A percentile compares a stretch with the other conserved stretches of the same genome.
Evolutionary conservation across 2,888 invertebrate genomes (phyloP).

Genomic region (Drosophila anceps): DNA sequence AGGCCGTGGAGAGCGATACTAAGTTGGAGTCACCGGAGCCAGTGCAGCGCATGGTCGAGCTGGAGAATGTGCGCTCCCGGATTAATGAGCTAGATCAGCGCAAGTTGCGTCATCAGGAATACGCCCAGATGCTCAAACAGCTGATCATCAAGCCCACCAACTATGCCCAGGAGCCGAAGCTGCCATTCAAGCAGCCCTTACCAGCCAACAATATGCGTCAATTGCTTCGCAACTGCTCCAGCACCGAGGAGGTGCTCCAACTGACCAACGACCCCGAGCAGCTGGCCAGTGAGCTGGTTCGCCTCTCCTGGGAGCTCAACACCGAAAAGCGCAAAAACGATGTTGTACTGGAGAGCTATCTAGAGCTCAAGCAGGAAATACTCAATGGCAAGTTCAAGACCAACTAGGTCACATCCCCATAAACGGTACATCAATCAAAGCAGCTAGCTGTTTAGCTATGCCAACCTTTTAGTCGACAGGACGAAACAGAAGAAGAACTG

Average conservation of each 20-base stretch:
- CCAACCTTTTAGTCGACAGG: not conserved
- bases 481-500: no score
- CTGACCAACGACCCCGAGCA: slow-evolving; percentile 17
- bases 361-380: slow-evolving; percentile 31
- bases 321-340: slow-evolving; percentile 29
- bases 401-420: not conserved
- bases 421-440: no score
- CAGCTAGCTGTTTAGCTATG: not conserved
- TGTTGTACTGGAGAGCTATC: slow-evolving; percentile 17
- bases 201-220: slow-evolving; percentile 3
- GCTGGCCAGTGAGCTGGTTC: slow-evolving; percentile 35
- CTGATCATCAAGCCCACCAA: slow-evolving; percentile 21
- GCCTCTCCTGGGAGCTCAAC: slow-evolving; percentile 21
- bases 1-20: not conserved
- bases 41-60: slow-evolving; percentile 19
- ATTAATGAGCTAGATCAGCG: slow-evolving; percentile 56
- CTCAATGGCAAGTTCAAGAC: not conserved
- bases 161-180: not conserved
- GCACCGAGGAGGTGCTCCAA: slow-evolving; percentile 30
- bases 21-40: slow-evolving; percentile 32
- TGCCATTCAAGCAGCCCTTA: slow-evolving; percentile 37
- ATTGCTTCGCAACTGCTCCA: slow-evolving; percentile 30
- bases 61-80: slow-evolving; percentile 20
- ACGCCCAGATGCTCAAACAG: slow-evolving; percentile 14
- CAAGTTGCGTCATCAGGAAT: slow-evolving; percentile 23